Base-by-base conservation (phyloP, 2,888 invertebrate species). In the Arge pagana region DNA sequence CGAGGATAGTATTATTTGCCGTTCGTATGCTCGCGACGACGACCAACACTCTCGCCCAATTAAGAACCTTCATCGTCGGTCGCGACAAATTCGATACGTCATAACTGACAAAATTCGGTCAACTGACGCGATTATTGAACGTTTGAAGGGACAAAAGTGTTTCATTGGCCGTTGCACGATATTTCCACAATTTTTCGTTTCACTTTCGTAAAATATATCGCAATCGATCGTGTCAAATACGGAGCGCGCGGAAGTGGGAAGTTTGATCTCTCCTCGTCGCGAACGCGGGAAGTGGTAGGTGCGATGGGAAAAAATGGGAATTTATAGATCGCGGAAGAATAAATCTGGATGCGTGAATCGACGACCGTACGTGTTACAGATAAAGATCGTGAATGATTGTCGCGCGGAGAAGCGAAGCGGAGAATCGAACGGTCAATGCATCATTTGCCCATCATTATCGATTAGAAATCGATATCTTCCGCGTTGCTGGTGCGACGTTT, bases 41-140 rank as follows among this genome's bases (percentile, higher is more conserved):
- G 53, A 62, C 57, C 50, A 69, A 60, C 59, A 65, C 69, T 67
- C 66, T 71, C 63, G 64, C 61, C 57, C 56, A 50, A 60, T 65
- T 56, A 54, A 66, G 58, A 49, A 59, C 45, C 56, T 51, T 58
- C 66, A 68, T 70, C 61, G 58, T 66, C 26, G 18, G 15, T 26
- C 4, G 28, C n/a, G 8, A 10, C 3, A 26, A 26, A 10, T 8
- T 26, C 8, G n/a, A 26, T 26, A 3, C 28, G 28, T 10, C n/a
- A 3, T n/a, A 26, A 26, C n/a, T 3, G 28, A 2, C 28, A 3
- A 26, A 26, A 26, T 26, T 26, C 10, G 10, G 2, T 26, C n/a
- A 8, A 26, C 28, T 3, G 28, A 3, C 8, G n/a, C n/a, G 28
- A 26, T 26, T 26, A 3, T 26, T 26, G 28, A n/a, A 10, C n/a